phyloP scores from a whole-genome alignment of 92 coral and sea anemone species.

The Zoanthus solanderi region DNA sequence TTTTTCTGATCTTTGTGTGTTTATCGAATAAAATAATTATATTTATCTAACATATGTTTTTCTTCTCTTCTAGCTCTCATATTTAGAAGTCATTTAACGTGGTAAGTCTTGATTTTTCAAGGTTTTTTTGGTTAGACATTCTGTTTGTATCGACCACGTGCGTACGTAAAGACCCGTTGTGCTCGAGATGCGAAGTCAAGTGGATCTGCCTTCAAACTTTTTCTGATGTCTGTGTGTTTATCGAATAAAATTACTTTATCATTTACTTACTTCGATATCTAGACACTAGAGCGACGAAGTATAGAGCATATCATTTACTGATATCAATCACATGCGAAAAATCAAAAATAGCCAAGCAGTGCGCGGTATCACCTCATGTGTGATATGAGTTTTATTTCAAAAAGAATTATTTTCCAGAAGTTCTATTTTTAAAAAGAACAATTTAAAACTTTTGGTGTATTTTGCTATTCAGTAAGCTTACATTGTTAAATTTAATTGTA shows the following conservation, averaged over 20 bases:
- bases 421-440: too few species aligned
- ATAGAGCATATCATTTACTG: too few species aligned
- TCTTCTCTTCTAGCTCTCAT: constrained; percentile 18
- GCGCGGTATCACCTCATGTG: too few species aligned
- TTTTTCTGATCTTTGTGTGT: constrained; percentile 7
- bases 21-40: neutral
- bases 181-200: neutral
- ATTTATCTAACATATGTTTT: constrained; percentile 16
- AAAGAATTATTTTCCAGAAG: too few species aligned
- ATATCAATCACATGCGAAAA: too few species aligned
- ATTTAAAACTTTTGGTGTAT: too few species aligned
- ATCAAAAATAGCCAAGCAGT: too few species aligned
- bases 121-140: neutral
- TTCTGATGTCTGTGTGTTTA: constrained; percentile 6
- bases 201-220: neutral
- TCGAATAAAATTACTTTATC: neutral
- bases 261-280: too few species aligned
- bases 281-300: too few species aligned
- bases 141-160: neutral
- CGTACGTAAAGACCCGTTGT: constrained; percentile 21
- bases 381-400: too few species aligned
- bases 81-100: neutral
- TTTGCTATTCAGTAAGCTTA: too few species aligned
- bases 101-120: neutral
- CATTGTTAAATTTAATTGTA: too few species aligned